These are phyloP conservation scores for Iphiclides podalirius DNA, from an alignment of 2,888 invertebrate genomes.

Conservation along the genomic window DNA sequence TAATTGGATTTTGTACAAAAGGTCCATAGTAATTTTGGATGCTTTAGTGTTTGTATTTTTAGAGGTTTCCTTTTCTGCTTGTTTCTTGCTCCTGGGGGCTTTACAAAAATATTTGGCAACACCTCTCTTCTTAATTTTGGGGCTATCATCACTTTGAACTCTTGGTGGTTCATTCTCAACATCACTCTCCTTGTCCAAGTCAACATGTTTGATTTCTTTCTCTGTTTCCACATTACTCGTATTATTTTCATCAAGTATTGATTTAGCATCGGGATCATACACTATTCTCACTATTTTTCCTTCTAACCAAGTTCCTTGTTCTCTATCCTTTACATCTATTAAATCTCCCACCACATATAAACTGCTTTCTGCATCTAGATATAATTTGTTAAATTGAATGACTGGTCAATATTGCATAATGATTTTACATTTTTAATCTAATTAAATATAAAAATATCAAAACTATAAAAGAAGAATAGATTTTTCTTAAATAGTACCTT, in stretches of 20 bases:
- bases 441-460: too few species aligned
- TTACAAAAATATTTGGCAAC: slow-evolving; percentile 49
- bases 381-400: too few species aligned
- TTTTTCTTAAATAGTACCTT: background rate
- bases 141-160: slow-evolving; percentile 28
- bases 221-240: slow-evolving; percentile 19
- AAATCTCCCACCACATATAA: slow-evolving; percentile 82
- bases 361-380: slow-evolving; percentile 63
- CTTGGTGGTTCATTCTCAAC: slow-evolving; percentile 46
- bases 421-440: too few species aligned
- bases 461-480: too few species aligned
- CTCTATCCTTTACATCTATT: slow-evolving; percentile 82
- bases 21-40: slow-evolving; percentile 40
- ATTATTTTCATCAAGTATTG: slow-evolving; percentile 12
- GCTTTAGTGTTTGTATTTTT: background rate
- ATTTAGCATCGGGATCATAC: slow-evolving; percentile 40
- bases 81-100: slow-evolving; percentile 39
- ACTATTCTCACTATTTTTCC: slow-evolving; percentile 81
- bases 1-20: slow-evolving; percentile 67
- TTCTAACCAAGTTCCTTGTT: slow-evolving; percentile 87
- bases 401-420: too few species aligned
- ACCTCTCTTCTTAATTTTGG: slow-evolving; percentile 40
- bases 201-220: background rate
- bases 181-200: slow-evolving; percentile 41
- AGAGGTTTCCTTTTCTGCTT: slow-evolving; percentile 29